Evolutionary conservation across 2,888 invertebrate genomes (phyloP).

Genomic region (Lepidonotus clava): DNA sequence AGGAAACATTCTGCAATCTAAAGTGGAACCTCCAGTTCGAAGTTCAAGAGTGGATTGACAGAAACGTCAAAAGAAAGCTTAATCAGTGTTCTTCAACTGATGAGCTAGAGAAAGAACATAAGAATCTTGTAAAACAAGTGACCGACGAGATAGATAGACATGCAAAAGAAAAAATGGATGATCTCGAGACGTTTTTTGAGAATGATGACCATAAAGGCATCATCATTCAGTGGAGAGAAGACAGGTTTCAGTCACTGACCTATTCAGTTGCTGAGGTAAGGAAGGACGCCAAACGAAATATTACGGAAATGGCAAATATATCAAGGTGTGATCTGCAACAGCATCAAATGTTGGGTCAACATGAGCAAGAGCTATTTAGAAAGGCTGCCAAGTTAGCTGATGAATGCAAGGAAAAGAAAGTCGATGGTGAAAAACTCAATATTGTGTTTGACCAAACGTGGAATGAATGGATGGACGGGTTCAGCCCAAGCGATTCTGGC

Average conservation of each 20-base stretch:
- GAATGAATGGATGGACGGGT: not conserved
- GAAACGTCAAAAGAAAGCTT: too few species aligned
- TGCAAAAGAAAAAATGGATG: not conserved
- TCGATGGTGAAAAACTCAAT: not conserved
- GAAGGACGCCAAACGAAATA: not conserved
- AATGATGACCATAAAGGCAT: constrained; percentile 13
- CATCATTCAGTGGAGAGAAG: constrained; percentile 41
- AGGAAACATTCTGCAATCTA: not conserved
- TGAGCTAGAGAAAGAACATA: not conserved
- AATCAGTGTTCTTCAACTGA: not conserved
- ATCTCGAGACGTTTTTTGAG: constrained; percentile 26
- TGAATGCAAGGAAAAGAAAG: not conserved
- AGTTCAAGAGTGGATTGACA: too few species aligned
- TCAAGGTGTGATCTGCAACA: not conserved
- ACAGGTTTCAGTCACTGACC: not conserved
- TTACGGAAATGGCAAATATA: not conserved
- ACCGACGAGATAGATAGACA: not conserved
- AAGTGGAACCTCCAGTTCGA: not conserved
- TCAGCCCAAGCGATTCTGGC: not conserved
- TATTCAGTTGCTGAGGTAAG: not conserved
- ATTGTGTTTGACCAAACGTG: not conserved
- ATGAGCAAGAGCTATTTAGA: not conserved
- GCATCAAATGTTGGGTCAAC: not conserved
- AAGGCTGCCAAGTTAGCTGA: not conserved
- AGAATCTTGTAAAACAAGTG: not conserved